These are phyloP conservation scores for Phocoena phocoena DNA, from an alignment of 2,113 vertebrate species.

Conservation along the genomic window DNA sequence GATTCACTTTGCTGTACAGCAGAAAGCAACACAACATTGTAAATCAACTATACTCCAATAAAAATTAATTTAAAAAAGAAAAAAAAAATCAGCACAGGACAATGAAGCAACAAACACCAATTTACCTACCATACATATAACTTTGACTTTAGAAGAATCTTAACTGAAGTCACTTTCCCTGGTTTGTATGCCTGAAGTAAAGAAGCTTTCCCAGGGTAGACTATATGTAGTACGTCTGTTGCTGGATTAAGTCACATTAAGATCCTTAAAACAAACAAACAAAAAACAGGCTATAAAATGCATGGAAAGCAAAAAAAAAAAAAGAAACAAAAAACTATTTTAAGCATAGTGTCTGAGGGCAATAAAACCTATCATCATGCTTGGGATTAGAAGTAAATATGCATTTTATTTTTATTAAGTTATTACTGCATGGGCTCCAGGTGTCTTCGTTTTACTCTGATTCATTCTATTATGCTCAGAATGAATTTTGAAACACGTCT, in stretches of 20 bases:
- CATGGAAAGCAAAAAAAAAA: background rate
- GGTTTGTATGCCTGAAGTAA: background rate
- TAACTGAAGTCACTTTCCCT: background rate
- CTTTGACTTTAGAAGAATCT: background rate
- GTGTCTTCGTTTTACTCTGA: background rate
- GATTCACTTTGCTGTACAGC: no score
- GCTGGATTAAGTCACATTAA: background rate
- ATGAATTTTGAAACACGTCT: background rate
- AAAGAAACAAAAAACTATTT: background rate
- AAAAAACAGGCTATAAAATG: background rate
- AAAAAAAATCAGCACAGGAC: background rate
- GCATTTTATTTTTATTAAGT: background rate
- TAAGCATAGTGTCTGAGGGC: background rate
- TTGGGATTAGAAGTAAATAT: background rate
- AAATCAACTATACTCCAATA: no score
- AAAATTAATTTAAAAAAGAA: no score
- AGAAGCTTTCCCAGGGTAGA: background rate
- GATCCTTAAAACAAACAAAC: background rate
- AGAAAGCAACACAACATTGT: no score
- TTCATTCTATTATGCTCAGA: background rate
- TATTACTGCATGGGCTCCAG: background rate
- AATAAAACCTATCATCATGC: background rate
- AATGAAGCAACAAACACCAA: background rate
- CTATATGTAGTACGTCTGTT: background rate
- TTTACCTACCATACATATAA: background rate